A percentile compares a stretch with the other conserved stretches of the same genome.
These are phyloP conservation scores for Achlya flavicornis DNA, from an alignment of 2,888 invertebrate species.

Conservation along the genomic window DNA sequence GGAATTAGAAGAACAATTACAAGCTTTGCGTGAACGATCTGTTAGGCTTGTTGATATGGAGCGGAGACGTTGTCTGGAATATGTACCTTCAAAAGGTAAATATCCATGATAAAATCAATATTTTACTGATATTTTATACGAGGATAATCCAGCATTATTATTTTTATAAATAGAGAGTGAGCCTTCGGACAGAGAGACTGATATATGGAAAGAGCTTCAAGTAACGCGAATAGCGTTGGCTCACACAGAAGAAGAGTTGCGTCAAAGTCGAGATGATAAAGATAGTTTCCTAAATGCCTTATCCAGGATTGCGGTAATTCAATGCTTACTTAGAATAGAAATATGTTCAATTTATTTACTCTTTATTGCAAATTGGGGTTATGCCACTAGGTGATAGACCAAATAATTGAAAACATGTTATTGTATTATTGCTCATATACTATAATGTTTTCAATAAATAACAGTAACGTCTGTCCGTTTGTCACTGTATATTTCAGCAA, in stretches of 20 bases:
- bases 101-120: not conserved
- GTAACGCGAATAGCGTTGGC: slow-evolving; percentile 58
- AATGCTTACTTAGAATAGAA: not conserved
- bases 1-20: slow-evolving; percentile 57
- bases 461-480: too few species aligned
- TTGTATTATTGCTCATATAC: too few species aligned
- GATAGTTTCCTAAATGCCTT: slow-evolving; percentile 77
- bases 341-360: not conserved
- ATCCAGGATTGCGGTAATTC: slow-evolving; percentile 73
- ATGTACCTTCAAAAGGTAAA: slow-evolving; percentile 67
- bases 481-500: too few species aligned
- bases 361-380: too few species aligned
- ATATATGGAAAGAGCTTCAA: slow-evolving; percentile 79
- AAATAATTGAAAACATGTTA: too few species aligned
- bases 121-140: not conserved
- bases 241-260: slow-evolving; percentile 67
- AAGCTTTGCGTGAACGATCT: slow-evolving; percentile 58
- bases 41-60: slow-evolving; percentile 63
- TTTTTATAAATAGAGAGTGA: slow-evolving; percentile 48
- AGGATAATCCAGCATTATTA: not conserved
- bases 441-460: too few species aligned
- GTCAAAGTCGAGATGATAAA: slow-evolving; percentile 73
- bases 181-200: slow-evolving; percentile 75
- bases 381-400: too few species aligned
- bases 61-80: slow-evolving; percentile 61